phyloP scores from a whole-genome alignment of 2,797 vertebrate genomes.

The Sebastiscus albofasciatus region DNA sequence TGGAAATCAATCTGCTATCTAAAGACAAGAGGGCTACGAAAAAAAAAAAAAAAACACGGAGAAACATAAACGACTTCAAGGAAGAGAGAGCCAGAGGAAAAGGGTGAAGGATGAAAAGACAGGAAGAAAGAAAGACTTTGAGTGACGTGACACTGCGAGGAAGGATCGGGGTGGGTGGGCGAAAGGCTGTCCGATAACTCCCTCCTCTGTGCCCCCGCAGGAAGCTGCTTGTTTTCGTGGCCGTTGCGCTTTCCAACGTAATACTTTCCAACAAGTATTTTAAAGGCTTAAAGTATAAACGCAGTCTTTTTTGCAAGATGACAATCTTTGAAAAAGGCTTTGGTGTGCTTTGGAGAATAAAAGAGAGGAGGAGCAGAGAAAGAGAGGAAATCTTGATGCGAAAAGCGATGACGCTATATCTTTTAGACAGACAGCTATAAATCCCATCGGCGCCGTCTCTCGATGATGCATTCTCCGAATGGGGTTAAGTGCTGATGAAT shows the following conservation, averaged over 20 bases:
- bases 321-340: not conserved
- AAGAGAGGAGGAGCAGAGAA: not conserved
- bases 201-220: conserved; percentile 12
- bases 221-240: conserved; percentile 23
- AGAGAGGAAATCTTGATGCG: conserved; percentile 1
- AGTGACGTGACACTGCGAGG: conserved; percentile 21
- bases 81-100: not conserved
- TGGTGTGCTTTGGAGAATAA: not conserved
- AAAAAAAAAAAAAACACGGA: conserved; percentile 40
- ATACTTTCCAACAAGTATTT: conserved; percentile 10
- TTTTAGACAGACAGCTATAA: conserved; percentile 34
- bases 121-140: not conserved
- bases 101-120: not conserved
- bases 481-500: conserved; percentile 54
- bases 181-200: conserved; percentile 14
- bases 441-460: conserved; percentile 19
- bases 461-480: conserved; percentile 15
- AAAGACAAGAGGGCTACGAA: conserved; percentile 53
- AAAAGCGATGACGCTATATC: conserved; percentile 7
- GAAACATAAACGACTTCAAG: conserved; percentile 30
- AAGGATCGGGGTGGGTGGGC: conserved; percentile 7
- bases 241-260: not conserved
- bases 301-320: not conserved
- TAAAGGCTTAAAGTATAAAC: conserved; percentile 14
- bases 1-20: conserved; percentile 72